Base-by-base conservation (phyloP, 2,113 vertebrate genomes). In the Rhinoderma darwinii region DNA sequence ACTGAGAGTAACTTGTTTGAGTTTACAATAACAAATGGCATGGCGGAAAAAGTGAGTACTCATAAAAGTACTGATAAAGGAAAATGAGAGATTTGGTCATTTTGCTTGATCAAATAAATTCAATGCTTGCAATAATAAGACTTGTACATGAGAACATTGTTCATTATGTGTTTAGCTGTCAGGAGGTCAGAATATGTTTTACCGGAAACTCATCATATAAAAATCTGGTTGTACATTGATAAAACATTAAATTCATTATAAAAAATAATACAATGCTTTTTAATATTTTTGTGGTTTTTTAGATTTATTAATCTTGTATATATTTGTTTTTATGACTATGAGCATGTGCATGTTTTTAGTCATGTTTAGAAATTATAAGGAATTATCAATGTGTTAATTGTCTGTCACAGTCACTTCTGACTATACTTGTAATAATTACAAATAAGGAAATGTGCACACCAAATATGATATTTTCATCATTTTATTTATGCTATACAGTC, bases 1-100 rank as follows among this genome's bases (percentile, higher is more conserved):
- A 88, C 0, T 68, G 47, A 0, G 91, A 22, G 10, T 89, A 91
- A 79, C 91, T 35, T 87, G 27, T 43, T 27, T 15, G 86, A 82
- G 22, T 82, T 87, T 37, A 37, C 78, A 47, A 74, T 74, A 32
- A 82, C 39, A 50, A 75, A 82, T 63, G 78, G 86, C 78, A 68
- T 37, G 74, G 50, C 35, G 27, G 70, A 63, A 56, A 87, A 82
- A 82, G 78, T 82, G 47, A 82, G 86, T 87, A 87, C 22, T 50
- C 2, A 44, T 51, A 43, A 15, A 15, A 44, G 0, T n/a, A 15
- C 4, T 25, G 25, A 17, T 47, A n/a, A 25, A 43, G 6, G 37
- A 8, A 74, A 41, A 39, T 14, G 15, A 11, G 11, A 43, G 27
- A 35, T 79, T 56, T 47, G 17, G 17, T 5, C 2, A 9, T 54